A percentile compares a stretch with the other conserved stretches of the same genome.
Conservation (phyloP, 2,797 vertebrate species). For the Sphaeramia orbicularis region DNA sequence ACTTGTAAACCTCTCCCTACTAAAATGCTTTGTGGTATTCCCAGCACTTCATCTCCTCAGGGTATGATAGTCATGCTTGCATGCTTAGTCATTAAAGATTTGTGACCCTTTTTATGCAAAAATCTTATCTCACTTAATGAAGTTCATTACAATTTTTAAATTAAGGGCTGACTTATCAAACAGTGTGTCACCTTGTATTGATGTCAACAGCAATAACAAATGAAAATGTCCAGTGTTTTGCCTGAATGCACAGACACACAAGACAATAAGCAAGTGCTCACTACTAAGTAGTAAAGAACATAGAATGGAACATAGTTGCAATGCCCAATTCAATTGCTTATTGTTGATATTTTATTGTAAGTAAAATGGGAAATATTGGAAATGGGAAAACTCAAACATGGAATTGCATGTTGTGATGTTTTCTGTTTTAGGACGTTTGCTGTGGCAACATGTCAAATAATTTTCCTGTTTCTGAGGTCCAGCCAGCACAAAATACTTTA, state of each 20-base stretch:
- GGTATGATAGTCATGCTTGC: constrained; percentile 5
- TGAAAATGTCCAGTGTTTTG: constrained; percentile 4
- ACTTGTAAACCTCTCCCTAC: too few relatives aligned
- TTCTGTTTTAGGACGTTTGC: too few relatives aligned
- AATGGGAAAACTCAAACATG: constrained; percentile 1
- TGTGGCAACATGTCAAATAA: too few relatives aligned
- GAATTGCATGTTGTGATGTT: background rate
- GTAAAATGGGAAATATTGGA: too few relatives aligned
- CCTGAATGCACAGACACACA: background rate
- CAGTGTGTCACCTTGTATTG: constrained; percentile 21
- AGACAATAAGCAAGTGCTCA: background rate
- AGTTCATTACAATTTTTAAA: constrained; percentile 20
- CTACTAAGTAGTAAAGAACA: constrained; percentile 2
- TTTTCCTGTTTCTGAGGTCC: too few relatives aligned
- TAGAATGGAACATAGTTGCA: background rate
- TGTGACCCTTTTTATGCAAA: constrained; percentile 1
- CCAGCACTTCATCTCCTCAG: background rate
- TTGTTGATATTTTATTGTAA: too few relatives aligned
- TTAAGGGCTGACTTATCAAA: constrained; percentile 9
- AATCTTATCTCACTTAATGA: background rate
- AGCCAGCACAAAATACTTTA: too few relatives aligned
- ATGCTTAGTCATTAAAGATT: constrained; percentile 34
- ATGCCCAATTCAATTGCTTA: too few relatives aligned
- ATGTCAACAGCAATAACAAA: background rate
- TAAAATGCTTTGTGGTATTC: constrained; percentile 1